Percentiles rank a stretch among this genome's conserved stretches.
Conservation (phyloP, 2,113 vertebrate species). For the Synchiropus splendidus region DNA sequence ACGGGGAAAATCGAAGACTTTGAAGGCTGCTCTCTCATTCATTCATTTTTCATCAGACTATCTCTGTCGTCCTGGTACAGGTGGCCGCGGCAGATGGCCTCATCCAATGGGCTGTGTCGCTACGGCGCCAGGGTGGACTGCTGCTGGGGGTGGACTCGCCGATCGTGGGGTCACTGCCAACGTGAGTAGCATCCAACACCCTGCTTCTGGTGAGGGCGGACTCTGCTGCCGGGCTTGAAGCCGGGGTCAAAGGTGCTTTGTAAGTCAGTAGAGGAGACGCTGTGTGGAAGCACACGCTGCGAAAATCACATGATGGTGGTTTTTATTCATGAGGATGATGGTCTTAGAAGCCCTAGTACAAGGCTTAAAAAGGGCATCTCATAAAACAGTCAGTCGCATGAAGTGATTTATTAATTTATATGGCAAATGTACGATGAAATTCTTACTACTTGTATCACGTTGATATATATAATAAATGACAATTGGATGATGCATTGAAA, state of each 20-base stretch:
- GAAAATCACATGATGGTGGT: too few relatives aligned
- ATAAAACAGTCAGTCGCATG: too few relatives aligned
- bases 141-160: constrained; percentile 95
- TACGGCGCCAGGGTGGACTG: constrained; percentile 88
- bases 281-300: not conserved
- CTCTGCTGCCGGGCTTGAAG: constrained; percentile 50
- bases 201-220: constrained; percentile 45
- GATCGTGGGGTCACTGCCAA: constrained; percentile 89
- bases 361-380: too few relatives aligned
- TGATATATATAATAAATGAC: too few relatives aligned
- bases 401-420: too few relatives aligned
- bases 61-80: constrained; percentile 60
- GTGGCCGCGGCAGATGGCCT: constrained; percentile 85
- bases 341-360: too few relatives aligned
- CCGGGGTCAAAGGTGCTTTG: constrained; percentile 36
- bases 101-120: constrained; percentile 81
- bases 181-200: constrained; percentile 89
- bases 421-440: too few relatives aligned
- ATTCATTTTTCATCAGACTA: constrained; percentile 31
- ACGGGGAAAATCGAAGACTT: constrained; percentile 1
- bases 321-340: too few relatives aligned
- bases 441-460: too few relatives aligned
- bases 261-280: constrained; percentile 5
- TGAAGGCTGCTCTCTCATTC: constrained; percentile 20
- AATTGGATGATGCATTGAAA: too few relatives aligned